Conservation (phyloP, 2,888 invertebrate genomes). For the Pheosia gnoma region DNA sequence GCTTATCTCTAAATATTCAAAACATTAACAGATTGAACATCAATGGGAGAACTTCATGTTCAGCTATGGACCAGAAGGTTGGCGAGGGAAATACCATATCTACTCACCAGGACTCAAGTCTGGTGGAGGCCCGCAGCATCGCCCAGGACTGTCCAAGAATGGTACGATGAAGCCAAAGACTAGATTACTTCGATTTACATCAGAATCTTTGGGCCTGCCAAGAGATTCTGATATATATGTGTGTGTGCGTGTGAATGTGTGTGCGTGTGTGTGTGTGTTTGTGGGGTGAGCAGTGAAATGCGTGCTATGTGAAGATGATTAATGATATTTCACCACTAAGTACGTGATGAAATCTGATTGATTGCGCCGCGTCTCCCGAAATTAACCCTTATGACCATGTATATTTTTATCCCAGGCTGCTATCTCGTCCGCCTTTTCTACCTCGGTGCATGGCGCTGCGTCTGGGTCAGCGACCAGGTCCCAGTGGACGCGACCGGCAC, state of each 20-base stretch:
- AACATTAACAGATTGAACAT: constrained; percentile 61
- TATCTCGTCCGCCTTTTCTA: constrained; percentile 73
- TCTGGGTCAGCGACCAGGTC: constrained; percentile 76
- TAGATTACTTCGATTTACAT: too few species aligned
- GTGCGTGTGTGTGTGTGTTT: too few species aligned
- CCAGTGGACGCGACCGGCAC: constrained; percentile 68
- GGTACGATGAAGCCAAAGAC: constrained; percentile 43
- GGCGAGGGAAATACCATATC: constrained; percentile 69
- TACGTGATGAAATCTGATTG: too few species aligned
- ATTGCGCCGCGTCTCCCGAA: neutral
- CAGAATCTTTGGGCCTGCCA: too few species aligned
- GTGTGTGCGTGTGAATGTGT: neutral
- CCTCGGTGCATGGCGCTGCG: constrained; percentile 74
- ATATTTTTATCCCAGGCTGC: constrained; percentile 57
- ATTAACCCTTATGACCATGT: neutral
- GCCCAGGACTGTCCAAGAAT: constrained; percentile 64
- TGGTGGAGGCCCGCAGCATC: constrained; percentile 69
- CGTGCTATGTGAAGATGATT: too few species aligned
- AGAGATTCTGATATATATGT: too few species aligned
- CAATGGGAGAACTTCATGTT: constrained; percentile 71
- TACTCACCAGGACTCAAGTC: constrained; percentile 71
- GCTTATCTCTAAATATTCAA: too few species aligned
- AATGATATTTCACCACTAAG: too few species aligned
- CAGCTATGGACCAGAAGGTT: constrained; percentile 61
- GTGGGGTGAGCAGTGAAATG: too few species aligned